Conservation (phyloP, 2,888 invertebrate genomes). For the Xylocampa areola region DNA sequence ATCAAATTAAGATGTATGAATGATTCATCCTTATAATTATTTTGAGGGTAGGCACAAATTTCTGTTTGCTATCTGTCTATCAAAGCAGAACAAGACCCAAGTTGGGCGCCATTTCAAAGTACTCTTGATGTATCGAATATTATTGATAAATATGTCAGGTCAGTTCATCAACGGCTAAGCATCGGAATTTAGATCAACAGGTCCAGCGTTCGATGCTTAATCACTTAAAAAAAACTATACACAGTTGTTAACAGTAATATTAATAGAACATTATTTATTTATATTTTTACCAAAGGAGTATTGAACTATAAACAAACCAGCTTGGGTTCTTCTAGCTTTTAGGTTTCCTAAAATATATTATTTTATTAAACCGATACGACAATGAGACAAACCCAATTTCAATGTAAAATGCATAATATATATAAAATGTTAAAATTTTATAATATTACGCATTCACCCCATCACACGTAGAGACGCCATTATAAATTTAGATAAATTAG, state of each 20-base stretch:
- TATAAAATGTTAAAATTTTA: slow-evolving; percentile 40
- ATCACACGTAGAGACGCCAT: slow-evolving; percentile 46
- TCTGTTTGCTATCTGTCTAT: slow-evolving; percentile 1
- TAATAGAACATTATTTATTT: no score
- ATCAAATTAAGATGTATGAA: slow-evolving; percentile 35
- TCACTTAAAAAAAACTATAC: no score
- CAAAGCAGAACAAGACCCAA: slow-evolving; percentile 7
- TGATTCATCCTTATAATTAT: slow-evolving; percentile 22
- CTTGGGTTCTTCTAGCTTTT: background rate
- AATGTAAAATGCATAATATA: slow-evolving; percentile 35
- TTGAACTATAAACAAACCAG: background rate
- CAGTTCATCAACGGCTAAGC: no score
- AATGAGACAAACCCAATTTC: background rate
- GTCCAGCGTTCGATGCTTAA: no score
- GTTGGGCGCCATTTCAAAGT: no score
- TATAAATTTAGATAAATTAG: slow-evolving; percentile 50
- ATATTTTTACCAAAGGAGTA: no score
- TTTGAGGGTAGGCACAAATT: slow-evolving; percentile 21
- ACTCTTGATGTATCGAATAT: no score
- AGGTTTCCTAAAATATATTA: slow-evolving; percentile 48
- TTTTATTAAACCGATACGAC: slow-evolving; percentile 28
- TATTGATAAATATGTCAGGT: no score
- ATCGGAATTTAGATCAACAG: no score
- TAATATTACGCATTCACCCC: slow-evolving; percentile 37
- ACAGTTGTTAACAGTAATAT: no score